phyloP scores from a whole-genome alignment of 2,113 vertebrate species.

The Zosterops lateralis region DNA sequence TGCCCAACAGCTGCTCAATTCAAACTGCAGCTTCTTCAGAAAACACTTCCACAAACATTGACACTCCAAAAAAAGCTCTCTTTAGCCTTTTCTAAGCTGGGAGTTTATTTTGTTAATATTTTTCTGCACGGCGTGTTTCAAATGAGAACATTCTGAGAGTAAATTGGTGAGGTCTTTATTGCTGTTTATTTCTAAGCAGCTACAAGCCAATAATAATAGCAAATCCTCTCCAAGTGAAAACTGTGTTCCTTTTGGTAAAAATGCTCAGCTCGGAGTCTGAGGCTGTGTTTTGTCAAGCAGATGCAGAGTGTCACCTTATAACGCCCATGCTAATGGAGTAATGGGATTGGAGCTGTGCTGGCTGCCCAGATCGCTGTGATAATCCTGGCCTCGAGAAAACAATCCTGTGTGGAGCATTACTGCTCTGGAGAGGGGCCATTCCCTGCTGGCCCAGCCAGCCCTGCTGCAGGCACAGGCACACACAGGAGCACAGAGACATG shows the following conservation, averaged over 20 bases:
- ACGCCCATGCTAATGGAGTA: constrained; percentile 18
- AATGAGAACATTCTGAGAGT: constrained; percentile 59
- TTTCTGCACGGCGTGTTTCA: constrained; percentile 60
- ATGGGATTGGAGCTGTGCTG: constrained; percentile 3
- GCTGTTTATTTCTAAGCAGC: constrained; percentile 53
- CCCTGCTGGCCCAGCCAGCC: background rate
- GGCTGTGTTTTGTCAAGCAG: constrained; percentile 58
- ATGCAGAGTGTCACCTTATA: constrained; percentile 23
- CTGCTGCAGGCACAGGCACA: background rate
- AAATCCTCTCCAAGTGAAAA: constrained; percentile 39
- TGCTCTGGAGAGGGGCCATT: constrained; percentile 32
- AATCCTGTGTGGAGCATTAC: background rate
- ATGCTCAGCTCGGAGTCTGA: background rate
- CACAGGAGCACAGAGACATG: fast-evolving
- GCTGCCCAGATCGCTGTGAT: background rate
- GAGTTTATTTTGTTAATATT: constrained; percentile 69
- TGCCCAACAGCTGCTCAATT: background rate
- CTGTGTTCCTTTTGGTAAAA: constrained; percentile 20
- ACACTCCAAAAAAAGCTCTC: constrained; percentile 12
- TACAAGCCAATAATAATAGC: constrained; percentile 54
- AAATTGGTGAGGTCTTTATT: constrained; percentile 62
- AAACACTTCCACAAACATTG: background rate
- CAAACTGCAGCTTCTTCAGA: constrained; percentile 36
- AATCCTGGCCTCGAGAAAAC: constrained; percentile 36
- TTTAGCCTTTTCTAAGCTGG: constrained; percentile 29